Evolutionary conservation across 2,888 invertebrate genomes (phyloP), one percentile per base, ranked within the genome.

Genomic region (Endomychus coccineus): DNA sequence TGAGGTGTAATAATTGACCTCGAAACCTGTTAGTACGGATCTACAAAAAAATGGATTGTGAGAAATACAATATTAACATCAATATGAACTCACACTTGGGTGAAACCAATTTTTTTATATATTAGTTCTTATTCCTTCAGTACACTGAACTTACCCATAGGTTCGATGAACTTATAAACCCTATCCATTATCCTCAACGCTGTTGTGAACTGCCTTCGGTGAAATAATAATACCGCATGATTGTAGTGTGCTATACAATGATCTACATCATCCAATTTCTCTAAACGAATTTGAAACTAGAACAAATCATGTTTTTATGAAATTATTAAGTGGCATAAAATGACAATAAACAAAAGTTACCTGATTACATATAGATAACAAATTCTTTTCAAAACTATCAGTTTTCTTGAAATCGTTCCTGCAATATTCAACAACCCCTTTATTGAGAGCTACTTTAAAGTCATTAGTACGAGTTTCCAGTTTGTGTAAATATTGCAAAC

Each of bases 371-470:
- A 83, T 68, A 13, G 75, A 70, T 17, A 74, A 71, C 13, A 89
- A 66, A 33, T 74, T 73, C 52, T 79, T 80, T 43, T 80, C 74
- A 52, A 89, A 80, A 34, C 75, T 71, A 35, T 83, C 82, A 9
- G 82, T 77, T 52, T 83, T 81, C 49, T 77, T 82, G 54, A 83
- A 73, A 29, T 80, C 81, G 36, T 74, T 75, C 43, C 77, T 77
- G 61, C 81, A 86, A 63, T 84, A 90, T 56, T 89, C 86, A 0
- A 79, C 80, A 0, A 94, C 79, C 15, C 83, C 80, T 65, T 83
- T 84, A 59, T 95, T 94, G 55, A 89, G 89, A 27, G 76, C 71
- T 2, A 88, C 77, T 58, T 86, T 80, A 42, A 80, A 75, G 63
- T 85, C 85, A 40, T 73, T 73, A 1, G 72, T 72, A 31, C 80